Conservation (phyloP, 2,888 invertebrate species). For the Sarcophaga caerulescens region DNA sequence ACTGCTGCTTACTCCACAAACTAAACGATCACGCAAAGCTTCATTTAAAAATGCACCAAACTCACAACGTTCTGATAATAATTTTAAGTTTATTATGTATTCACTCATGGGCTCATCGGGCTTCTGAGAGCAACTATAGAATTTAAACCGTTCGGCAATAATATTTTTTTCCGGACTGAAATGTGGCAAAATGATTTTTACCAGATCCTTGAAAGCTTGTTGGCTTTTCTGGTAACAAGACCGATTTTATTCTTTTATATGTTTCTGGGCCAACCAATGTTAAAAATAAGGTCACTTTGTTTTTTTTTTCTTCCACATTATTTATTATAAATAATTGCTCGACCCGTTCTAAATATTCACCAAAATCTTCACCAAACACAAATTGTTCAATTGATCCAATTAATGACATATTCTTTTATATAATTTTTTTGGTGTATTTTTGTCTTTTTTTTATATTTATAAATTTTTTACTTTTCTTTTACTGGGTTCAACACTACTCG, state of each 20-base stretch:
- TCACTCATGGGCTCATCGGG: neutral
- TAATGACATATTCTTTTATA: slow-evolving; percentile 21
- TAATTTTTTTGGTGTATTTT: too few relatives aligned
- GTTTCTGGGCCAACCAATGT: slow-evolving; percentile 42
- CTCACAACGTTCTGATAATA: neutral
- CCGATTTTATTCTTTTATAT: slow-evolving; percentile 29
- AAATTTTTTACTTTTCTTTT: too few relatives aligned
- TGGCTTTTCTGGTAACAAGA: slow-evolving; percentile 26
- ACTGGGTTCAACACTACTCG: too few relatives aligned
- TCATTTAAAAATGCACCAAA: slow-evolving; percentile 24
- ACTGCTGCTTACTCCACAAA: slow-evolving; percentile 8
- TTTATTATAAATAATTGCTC: slow-evolving; percentile 44
- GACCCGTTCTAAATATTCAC: slow-evolving; percentile 32
- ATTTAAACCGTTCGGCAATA: slow-evolving; percentile 17
- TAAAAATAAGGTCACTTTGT: slow-evolving; percentile 24
- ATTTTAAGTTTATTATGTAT: slow-evolving; percentile 7
- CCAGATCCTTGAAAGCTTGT: neutral
- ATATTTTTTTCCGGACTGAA: slow-evolving; percentile 4
- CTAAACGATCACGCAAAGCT: slow-evolving; percentile 33
- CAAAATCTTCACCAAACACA: neutral
- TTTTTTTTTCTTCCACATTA: slow-evolving; percentile 18
- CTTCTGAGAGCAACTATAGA: neutral
- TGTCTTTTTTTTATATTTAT: too few relatives aligned
- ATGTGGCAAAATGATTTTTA: neutral
- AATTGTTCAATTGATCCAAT: slow-evolving; percentile 48